Evolutionary conservation across 2,888 invertebrate species (phyloP).

Genomic region (Phragmatobia fuliginosa): DNA sequence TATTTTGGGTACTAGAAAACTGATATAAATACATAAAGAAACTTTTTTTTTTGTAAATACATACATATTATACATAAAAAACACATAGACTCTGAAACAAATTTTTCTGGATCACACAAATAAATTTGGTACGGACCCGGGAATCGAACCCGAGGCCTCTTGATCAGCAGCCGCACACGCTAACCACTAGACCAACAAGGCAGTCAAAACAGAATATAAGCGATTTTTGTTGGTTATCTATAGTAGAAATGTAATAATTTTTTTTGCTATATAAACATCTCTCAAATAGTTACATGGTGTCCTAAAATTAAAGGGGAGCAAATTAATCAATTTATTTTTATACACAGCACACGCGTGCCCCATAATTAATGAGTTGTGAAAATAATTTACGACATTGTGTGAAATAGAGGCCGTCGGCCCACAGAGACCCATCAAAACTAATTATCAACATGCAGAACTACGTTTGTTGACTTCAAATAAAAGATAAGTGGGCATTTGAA

Average conservation of each 20-base stretch:
- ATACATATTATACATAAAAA: too few species aligned
- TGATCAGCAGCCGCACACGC: too few species aligned
- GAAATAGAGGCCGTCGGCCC: constrained; percentile 36
- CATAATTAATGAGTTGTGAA: constrained; percentile 36
- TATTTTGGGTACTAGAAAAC: too few species aligned
- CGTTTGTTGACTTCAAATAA: constrained; percentile 34
- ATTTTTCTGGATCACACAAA: too few species aligned
- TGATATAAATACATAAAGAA: too few species aligned
- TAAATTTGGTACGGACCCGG: too few species aligned
- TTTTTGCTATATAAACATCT: constrained; percentile 13
- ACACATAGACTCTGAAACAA: too few species aligned
- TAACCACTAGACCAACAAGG: too few species aligned
- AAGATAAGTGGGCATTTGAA: constrained; percentile 18
- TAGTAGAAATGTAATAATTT: not conserved
- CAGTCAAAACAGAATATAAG: not conserved
- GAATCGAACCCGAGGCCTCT: too few species aligned
- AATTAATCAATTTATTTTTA: constrained; percentile 41
- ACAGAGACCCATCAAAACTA: constrained; percentile 40
- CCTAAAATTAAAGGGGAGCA: constrained; percentile 30
- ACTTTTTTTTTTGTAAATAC: too few species aligned
- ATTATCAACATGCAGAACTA: constrained; percentile 32
- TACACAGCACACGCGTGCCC: constrained; percentile 15
- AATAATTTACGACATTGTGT: constrained; percentile 39
- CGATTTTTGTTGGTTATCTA: not conserved
- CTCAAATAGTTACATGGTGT: constrained; percentile 18